phyloP scores from a whole-genome alignment of 1,140 invertebrate species.

The Drosophila quadrilineata region DNA sequence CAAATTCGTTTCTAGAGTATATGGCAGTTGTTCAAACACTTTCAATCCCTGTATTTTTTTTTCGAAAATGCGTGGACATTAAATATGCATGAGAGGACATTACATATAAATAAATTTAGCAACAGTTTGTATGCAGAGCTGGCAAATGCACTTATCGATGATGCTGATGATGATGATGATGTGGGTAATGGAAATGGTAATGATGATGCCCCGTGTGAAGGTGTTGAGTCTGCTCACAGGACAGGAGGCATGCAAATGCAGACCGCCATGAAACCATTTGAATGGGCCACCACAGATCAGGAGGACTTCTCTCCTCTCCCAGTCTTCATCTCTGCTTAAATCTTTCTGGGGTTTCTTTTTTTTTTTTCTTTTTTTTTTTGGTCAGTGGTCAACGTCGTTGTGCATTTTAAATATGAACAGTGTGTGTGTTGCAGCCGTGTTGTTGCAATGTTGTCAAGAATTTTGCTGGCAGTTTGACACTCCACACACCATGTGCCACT shows the following conservation, averaged over 20 bases:
- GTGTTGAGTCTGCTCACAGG: conserved; percentile 58
- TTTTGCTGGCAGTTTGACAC: conserved; percentile 58
- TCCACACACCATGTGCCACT: conserved; percentile 17
- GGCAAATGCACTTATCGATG: conserved; percentile 72
- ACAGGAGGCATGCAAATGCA: conserved; percentile 31
- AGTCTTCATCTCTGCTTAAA: no score
- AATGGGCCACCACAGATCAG: conserved; percentile 27
- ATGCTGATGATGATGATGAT: conserved; percentile 25
- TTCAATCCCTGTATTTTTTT: neutral
- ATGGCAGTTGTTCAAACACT: neutral
- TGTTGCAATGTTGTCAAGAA: conserved; percentile 49
- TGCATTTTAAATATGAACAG: conserved; percentile 66
- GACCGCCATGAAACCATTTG: conserved; percentile 61
- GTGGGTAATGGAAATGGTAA: conserved; percentile 44
- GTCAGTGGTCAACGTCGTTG: conserved; percentile 46
- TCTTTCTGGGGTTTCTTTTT: no score
- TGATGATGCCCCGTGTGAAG: conserved; percentile 65
- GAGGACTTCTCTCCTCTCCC: no score
- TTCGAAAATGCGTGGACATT: conserved; percentile 69
- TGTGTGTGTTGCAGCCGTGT: neutral
- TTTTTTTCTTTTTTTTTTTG: conserved; percentile 5
- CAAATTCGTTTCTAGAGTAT: neutral
- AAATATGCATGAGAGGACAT: conserved; percentile 78
- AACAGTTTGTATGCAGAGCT: conserved; percentile 72
- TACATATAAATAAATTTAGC: conserved; percentile 76